Conservation (phyloP, 1,140 invertebrate genomes). For the Atta cephalotes region DNA sequence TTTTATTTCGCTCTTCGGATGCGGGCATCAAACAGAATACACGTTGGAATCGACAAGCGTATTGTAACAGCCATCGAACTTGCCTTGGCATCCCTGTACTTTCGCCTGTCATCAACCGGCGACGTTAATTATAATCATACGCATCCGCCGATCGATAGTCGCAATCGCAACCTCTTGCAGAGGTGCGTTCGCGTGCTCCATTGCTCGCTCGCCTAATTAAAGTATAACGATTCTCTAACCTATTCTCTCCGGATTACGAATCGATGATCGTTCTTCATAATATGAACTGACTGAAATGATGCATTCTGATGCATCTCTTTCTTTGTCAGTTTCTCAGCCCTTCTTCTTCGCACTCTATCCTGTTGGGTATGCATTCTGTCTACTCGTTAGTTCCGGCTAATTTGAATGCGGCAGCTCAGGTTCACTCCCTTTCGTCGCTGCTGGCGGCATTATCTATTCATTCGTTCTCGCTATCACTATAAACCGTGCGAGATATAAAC, state of each 20-base stretch:
- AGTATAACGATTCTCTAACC: slow-evolving; percentile 62
- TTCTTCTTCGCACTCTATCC: background rate
- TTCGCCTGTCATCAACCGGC: slow-evolving; percentile 34
- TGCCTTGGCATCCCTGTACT: slow-evolving; percentile 19
- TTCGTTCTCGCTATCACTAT: slow-evolving; percentile 35
- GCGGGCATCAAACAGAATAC: background rate
- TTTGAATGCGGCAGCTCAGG: slow-evolving; percentile 66
- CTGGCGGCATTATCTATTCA: slow-evolving; percentile 41
- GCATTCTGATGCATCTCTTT: slow-evolving; percentile 30
- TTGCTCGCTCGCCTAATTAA: slow-evolving; percentile 61
- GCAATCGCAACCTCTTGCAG: slow-evolving; percentile 43
- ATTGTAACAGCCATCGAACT: slow-evolving; percentile 57
- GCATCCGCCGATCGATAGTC: slow-evolving; percentile 62
- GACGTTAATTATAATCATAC: slow-evolving; percentile 69
- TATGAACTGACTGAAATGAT: slow-evolving; percentile 60
- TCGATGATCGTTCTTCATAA: slow-evolving; percentile 62
- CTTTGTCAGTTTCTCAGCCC: background rate
- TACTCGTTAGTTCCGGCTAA: slow-evolving; percentile 74
- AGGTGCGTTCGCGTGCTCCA: slow-evolving; percentile 35
- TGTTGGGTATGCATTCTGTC: slow-evolving; percentile 52
- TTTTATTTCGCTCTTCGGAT: slow-evolving; percentile 41
- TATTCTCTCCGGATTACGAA: slow-evolving; percentile 34
- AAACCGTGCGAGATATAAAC: slow-evolving; percentile 36
- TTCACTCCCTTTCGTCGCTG: slow-evolving; percentile 12
- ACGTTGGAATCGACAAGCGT: background rate